Base-by-base conservation (phyloP, 2,888 invertebrate species). In the Panzeria rudis region DNA sequence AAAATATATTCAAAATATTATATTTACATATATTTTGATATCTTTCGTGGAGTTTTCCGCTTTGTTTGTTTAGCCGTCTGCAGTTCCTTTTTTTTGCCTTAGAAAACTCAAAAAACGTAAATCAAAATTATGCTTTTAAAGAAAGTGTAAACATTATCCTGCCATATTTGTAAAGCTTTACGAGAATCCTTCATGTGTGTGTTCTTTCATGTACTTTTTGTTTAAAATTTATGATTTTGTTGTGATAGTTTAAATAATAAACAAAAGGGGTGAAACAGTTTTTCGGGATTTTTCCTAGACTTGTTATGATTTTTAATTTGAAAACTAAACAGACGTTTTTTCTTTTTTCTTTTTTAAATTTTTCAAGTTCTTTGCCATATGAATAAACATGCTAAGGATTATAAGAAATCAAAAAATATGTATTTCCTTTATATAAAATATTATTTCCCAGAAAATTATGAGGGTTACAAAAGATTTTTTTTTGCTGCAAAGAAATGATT, bases 201-300 rank as follows among this genome's bases (percentile, higher is more conserved):
- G 20, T n/a, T 41, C 17, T 47, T 47, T 61, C 29, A 35, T 59
- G 35, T 35, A 32, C 32, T 38, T 68, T 59, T 68, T 38, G 13
- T 71, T 56, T 75, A 2, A 62, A 71, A 84, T 76, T 76, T 80
- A 84, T 84, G 75, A 50, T 80, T 71, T 61, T 76, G n/a, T 72
- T 68, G 54, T 71, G 20, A 68, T 73, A 64, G 52, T 69, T 75
- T 23, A 62, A 69, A 72, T 47, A 38, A 47, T 41, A 62, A 64
- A 6, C 7, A 66, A 35, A 64, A 32, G 9, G 44, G 64, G 50
- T 38, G 23, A 61, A 32, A 25, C 25, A 17, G 15, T 47, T 35
- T 44, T 7, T 23, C 7, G 20, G 38, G 11, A n/a, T 5, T 54
- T 44, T n/a, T n/a, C n/a, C 1, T 32, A 32, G 25, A 29, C 13